Evolutionary conservation across 2,888 invertebrate genomes (phyloP).

Genomic region (Drosophila yooni): DNA sequence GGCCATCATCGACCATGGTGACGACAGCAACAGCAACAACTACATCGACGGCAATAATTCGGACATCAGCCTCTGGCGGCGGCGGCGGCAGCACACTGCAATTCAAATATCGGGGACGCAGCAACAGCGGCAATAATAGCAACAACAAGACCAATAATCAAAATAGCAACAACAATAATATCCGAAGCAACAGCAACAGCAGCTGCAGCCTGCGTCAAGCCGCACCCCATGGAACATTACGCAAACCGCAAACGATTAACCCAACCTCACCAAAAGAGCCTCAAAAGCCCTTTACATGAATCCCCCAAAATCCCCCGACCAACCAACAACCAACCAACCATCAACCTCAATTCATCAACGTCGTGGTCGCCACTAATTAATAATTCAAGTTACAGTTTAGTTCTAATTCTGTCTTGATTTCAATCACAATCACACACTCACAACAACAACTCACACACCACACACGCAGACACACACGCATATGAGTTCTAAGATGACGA

Average conservation of each 20-base stretch:
- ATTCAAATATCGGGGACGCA: conserved; percentile 33
- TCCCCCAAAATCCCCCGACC: not conserved
- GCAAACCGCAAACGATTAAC: conserved; percentile 47
- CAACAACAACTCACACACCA: not conserved
- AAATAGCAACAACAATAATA: conserved; percentile 29
- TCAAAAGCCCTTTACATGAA: conserved; percentile 17
- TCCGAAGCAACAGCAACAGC: conserved; percentile 18
- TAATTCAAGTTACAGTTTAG: conserved; percentile 43
- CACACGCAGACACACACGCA: not conserved
- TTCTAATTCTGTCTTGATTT: conserved; percentile 44
- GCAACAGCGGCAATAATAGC: conserved; percentile 27
- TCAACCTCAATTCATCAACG: conserved; percentile 6
- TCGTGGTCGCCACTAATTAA: conserved; percentile 23
- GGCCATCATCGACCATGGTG: conserved; percentile 63
- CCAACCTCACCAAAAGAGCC: conserved; percentile 25
- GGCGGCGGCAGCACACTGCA: conserved; percentile 30
- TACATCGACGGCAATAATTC: conserved; percentile 28
- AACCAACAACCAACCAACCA: conserved; percentile 19
- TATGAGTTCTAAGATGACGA: conserved; percentile 68
- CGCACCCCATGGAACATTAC: conserved; percentile 48
- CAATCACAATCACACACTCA: conserved; percentile 11
- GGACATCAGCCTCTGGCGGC: conserved; percentile 19
- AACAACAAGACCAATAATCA: conserved; percentile 22
- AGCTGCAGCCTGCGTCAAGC: conserved; percentile 44
- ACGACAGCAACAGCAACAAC: conserved; percentile 52